These are phyloP conservation scores for Grus americana DNA, from an alignment of 2,113 vertebrate genomes.

Conservation along the genomic window DNA sequence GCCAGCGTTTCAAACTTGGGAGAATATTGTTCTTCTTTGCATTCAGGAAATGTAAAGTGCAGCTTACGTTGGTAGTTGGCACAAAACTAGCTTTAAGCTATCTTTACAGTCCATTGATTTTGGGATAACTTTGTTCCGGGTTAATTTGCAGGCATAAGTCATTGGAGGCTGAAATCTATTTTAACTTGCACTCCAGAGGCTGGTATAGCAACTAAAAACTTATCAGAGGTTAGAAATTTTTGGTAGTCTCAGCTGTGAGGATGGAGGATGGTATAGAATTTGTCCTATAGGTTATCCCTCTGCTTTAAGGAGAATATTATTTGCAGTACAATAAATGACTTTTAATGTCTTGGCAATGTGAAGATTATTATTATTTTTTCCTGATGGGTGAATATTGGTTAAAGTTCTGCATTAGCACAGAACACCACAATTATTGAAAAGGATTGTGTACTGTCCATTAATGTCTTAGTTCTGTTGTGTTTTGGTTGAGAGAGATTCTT, in stretches of 20 bases:
- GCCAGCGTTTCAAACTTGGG: background rate
- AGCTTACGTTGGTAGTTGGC: background rate
- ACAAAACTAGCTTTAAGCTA: background rate
- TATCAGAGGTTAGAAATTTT: background rate
- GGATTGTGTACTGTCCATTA: background rate
- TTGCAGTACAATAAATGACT: background rate
- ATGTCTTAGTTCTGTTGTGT: background rate
- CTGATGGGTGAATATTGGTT: background rate
- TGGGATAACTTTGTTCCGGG: background rate
- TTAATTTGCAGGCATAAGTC: background rate
- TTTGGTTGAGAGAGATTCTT: background rate
- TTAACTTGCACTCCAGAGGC: background rate
- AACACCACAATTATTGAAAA: background rate
- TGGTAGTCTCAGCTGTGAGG: background rate
- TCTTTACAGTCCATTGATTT: background rate
- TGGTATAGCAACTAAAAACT: background rate
- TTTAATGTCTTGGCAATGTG: background rate
- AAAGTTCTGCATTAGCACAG: background rate
- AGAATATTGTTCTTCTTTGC: background rate
- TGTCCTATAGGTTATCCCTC: background rate
- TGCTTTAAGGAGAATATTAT: background rate
- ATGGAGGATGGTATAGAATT: background rate
- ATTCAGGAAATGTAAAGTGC: background rate
- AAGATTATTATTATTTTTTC: background rate
- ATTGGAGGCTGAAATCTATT: background rate